phyloP scores from a whole-genome alignment of 2,113 vertebrate species.

The Bostrychus sinensis region DNA sequence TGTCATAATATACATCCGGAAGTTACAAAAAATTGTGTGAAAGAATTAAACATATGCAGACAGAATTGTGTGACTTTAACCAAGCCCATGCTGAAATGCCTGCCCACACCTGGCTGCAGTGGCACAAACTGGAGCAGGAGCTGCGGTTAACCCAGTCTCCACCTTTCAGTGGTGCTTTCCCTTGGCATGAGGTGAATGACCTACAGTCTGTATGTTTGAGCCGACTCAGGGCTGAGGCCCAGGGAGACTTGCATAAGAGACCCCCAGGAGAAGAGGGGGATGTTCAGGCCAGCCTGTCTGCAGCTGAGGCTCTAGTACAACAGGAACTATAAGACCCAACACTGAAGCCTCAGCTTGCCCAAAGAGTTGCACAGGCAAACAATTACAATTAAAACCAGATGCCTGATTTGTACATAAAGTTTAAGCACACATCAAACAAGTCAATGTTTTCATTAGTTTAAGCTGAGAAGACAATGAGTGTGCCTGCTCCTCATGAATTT shows the following conservation, averaged over 20 bases:
- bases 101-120: constrained; percentile 56
- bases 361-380: constrained; percentile 5
- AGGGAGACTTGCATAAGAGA: constrained; percentile 46
- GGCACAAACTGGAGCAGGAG: constrained; percentile 3
- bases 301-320: constrained; percentile 23
- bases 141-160: constrained; percentile 25
- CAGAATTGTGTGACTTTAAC: background rate
- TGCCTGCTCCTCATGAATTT: constrained; percentile 67
- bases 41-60: background rate
- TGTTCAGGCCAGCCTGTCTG: constrained; percentile 34
- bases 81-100: constrained; percentile 49
- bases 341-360: background rate
- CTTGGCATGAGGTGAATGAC: constrained; percentile 79
- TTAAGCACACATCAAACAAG: constrained; percentile 25
- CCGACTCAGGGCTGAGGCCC: constrained; percentile 32
- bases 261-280: constrained; percentile 17
- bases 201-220: constrained; percentile 64
- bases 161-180: constrained; percentile 45
- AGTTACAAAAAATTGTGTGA: constrained; percentile 4
- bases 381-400: constrained; percentile 16
- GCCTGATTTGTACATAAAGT: constrained; percentile 30
- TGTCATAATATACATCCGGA: background rate
- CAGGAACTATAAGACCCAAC: background rate
- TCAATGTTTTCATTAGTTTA: constrained; percentile 27
- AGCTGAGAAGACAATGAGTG: constrained; percentile 55